Evolutionary conservation across 2,113 vertebrate genomes (phyloP), one percentile per base, ranked within the genome.

Genomic region (Malurus alboscapulatus): DNA sequence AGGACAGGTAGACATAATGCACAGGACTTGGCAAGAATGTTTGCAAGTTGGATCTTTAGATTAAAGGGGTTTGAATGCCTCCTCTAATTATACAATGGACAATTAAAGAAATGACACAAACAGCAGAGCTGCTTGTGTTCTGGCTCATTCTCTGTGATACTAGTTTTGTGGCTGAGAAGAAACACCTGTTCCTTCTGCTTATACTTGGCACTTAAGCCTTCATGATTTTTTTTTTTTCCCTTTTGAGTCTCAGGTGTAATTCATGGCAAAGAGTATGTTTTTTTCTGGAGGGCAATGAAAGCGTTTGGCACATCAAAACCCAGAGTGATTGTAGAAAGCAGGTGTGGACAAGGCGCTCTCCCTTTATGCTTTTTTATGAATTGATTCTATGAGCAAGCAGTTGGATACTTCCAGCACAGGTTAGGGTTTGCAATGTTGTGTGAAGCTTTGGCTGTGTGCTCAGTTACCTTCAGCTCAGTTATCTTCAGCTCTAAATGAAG

Each of bases 141-240:
- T 74, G 19, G 6, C 9, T 66, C 19, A 30, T 47, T 42, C 14
- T n/a, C 11, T 61, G 7, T 29, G 14, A 78, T 89, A 71, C 12
- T 55, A 3, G 1, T 12, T 44, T 19, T 36, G 6, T 38, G n/a
- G 20, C 15, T 89, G 22, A 84, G 55, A 84, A 78, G 16, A 20
- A 51, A 3, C 6, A 27, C 3, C 17, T 90, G 9, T 15, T 6
- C 17, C 18, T 62, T 71, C 21, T 72, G 14, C 9, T 71, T 47
- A 29, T 13, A 29, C 18, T 18, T 34, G 17, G 3, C 14, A 34
- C 10, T 32, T 10, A 7, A 19, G 59, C 4, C 3, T 22, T 51
- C 0, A 0, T 14, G 48, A 12, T 5, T 34, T 38, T 34, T 38
- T 34, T 34, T 13, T 87, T 50, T 51, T 21, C 6, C 3, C 2